A percentile compares a stretch with the other conserved stretches of the same genome.
phyloP scores from a whole-genome alignment of 1,140 invertebrate species.

The Calosoma granatense region DNA sequence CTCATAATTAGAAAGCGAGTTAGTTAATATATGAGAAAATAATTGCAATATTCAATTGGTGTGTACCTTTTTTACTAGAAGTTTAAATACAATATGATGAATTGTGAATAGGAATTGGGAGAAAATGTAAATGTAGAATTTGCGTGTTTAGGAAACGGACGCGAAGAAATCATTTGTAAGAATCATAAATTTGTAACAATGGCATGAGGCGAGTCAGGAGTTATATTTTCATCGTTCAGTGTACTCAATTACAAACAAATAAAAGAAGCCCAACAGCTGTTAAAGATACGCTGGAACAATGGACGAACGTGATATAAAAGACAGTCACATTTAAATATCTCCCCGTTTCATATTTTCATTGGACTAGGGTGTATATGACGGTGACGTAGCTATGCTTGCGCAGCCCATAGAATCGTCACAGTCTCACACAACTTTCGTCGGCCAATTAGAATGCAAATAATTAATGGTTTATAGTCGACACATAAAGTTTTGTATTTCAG shows the following conservation, averaged over 20 bases:
- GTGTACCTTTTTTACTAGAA: background rate
- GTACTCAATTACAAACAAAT: conserved; percentile 9
- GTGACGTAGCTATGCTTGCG: too few species aligned
- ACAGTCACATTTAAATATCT: conserved; percentile 11
- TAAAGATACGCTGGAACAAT: background rate
- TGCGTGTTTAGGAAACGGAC: too few species aligned
- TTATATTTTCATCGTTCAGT: background rate
- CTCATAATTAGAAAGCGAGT: too few species aligned
- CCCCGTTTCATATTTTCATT: conserved; percentile 7
- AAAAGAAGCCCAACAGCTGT: conserved; percentile 6
- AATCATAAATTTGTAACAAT: background rate
- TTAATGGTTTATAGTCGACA: conserved; percentile 7
- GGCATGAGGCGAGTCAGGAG: background rate
- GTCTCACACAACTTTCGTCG: background rate
- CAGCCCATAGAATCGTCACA: background rate
- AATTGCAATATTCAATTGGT: too few species aligned
- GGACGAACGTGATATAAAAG: conserved; percentile 1
- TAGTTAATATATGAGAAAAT: too few species aligned
- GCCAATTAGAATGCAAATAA: conserved; percentile 12
- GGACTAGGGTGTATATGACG: background rate
- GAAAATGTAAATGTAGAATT: background rate
- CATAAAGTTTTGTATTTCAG: background rate
- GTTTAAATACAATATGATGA: background rate
- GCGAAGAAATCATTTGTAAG: background rate
- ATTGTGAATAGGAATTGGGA: background rate